Evolutionary conservation across 2,113 vertebrate species (phyloP).

Genomic region (Aythya baeri): DNA sequence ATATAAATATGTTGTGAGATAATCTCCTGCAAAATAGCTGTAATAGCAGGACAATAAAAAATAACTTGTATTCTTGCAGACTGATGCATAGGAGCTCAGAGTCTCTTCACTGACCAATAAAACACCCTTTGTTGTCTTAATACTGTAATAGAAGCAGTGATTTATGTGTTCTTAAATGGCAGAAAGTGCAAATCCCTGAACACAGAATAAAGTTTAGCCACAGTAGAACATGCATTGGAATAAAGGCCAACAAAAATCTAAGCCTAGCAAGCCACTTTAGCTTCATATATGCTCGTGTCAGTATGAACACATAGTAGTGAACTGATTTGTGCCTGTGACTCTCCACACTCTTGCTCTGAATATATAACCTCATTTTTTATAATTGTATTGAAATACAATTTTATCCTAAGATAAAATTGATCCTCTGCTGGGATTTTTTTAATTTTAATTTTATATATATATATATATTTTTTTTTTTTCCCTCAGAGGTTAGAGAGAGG

Average conservation of each 20-base stretch:
- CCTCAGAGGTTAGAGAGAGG: not conserved
- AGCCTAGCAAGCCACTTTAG: conserved; percentile 18
- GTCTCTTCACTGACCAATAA: not conserved
- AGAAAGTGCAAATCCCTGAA: not conserved
- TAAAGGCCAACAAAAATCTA: conserved; percentile 2
- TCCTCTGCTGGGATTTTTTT: not conserved
- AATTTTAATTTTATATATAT: too few relatives aligned
- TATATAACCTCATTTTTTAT: not conserved
- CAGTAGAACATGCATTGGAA: not conserved
- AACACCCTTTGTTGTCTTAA: conserved; percentile 11
- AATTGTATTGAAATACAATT: not conserved
- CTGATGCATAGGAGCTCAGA: not conserved
- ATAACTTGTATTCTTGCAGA: not conserved
- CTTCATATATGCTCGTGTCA: not conserved
- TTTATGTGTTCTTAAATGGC: not conserved
- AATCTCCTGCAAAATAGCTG: not conserved
- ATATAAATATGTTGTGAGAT: not conserved
- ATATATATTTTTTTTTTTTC: too few relatives aligned
- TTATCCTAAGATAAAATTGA: not conserved
- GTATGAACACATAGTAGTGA: not conserved
- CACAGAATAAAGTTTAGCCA: not conserved
- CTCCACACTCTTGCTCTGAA: not conserved
- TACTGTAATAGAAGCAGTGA: not conserved
- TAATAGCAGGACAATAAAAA: not conserved
- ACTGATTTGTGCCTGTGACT: not conserved